These are phyloP conservation scores for Sialis fuliginosa DNA, from an alignment of 2,888 invertebrate species.

Conservation along the genomic window DNA sequence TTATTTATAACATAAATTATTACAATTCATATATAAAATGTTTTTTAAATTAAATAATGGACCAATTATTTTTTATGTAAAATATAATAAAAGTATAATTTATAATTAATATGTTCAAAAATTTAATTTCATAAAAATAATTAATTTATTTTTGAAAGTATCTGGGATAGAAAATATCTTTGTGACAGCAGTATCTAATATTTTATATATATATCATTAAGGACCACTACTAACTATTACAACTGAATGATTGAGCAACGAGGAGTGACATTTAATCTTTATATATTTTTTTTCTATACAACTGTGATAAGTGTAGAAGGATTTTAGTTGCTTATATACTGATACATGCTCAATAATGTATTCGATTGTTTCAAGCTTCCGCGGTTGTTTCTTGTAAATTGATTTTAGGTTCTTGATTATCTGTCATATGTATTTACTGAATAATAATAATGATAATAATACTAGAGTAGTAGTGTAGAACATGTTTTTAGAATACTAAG, in stretches of 20 bases:
- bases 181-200: background rate
- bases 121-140: no score
- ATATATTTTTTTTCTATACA: slow-evolving; percentile 5
- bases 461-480: background rate
- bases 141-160: no score
- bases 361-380: background rate
- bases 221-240: background rate
- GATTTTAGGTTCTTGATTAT: no score
- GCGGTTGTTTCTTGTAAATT: no score
- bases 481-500: no score
- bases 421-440: no score
- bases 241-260: background rate
- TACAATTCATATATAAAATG: no score
- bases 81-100: no score
- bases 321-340: background rate
- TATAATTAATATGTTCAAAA: no score
- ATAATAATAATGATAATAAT: background rate
- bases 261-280: background rate
- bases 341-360: background rate
- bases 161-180: background rate
- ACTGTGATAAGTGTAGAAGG: slow-evolving; percentile 6
- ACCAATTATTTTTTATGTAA: no score
- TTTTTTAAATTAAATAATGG: no score
- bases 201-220: background rate
- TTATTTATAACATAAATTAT: no score